phyloP scores from a whole-genome alignment of 2,797 vertebrate species.

The Acanthis flammea region DNA sequence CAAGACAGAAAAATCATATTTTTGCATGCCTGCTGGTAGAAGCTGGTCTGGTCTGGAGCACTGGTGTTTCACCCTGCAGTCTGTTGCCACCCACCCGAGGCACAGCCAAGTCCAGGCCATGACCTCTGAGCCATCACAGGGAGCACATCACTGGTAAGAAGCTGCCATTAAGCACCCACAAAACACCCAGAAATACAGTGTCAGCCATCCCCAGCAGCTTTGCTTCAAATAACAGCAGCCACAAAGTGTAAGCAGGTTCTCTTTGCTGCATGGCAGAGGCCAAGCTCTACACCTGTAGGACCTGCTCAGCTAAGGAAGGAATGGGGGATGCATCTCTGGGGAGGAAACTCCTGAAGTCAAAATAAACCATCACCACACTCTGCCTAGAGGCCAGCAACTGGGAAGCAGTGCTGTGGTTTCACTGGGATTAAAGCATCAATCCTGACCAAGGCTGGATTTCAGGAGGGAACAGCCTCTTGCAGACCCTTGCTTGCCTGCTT shows the following conservation, averaged over 20 bases:
- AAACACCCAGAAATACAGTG: neutral
- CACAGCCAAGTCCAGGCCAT: neutral
- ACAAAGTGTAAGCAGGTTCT: fast-evolving
- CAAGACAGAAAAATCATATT: neutral
- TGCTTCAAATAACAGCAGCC: neutral
- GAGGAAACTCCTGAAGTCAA: neutral
- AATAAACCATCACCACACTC: neutral
- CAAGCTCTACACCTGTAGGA: neutral
- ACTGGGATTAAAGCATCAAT: neutral
- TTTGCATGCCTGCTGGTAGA: neutral
- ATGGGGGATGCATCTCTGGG: neutral
- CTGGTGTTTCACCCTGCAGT: neutral
- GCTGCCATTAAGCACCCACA: neutral
- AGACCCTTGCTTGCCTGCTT: neutral
- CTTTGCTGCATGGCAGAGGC: neutral
- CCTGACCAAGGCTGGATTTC: neutral
- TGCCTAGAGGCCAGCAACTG: neutral
- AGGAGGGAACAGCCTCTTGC: neutral
- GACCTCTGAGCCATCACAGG: neutral
- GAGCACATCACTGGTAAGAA: fast-evolving
- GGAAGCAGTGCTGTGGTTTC: neutral
- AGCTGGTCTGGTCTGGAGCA: neutral
- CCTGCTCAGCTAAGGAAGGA: neutral
- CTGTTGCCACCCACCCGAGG: neutral
- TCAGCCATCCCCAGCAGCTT: neutral